phyloP scores from a whole-genome alignment of 1,140 invertebrate species.

The Eulimnadia texana region DNA sequence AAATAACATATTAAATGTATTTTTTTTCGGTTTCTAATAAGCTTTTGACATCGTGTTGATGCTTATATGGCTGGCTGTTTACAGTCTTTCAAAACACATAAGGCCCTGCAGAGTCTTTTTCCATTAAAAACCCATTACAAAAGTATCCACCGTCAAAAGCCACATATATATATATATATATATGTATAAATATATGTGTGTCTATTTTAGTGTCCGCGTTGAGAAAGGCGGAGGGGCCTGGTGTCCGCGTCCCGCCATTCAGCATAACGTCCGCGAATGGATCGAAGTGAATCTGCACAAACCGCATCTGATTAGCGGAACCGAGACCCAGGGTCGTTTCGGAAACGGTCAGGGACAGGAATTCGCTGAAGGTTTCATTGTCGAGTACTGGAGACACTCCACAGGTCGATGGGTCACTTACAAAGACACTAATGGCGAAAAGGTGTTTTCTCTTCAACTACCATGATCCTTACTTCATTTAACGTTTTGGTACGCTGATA shows the following conservation, averaged over 20 bases:
- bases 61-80: no score
- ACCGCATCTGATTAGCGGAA: conserved; percentile 42
- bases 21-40: no score
- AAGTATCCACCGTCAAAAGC: no score
- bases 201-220: conserved; percentile 33
- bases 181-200: background rate
- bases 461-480: background rate
- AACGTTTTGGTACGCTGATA: conserved; percentile 26
- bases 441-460: background rate
- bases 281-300: conserved; percentile 40
- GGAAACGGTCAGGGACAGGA: conserved; percentile 42
- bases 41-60: no score
- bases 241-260: conserved; percentile 33
- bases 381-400: conserved; percentile 34
- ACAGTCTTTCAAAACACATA: no score
- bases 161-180: background rate
- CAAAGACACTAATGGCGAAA: conserved; percentile 6
- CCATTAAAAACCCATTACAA: no score
- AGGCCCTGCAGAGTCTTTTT: no score
- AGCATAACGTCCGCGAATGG: conserved; percentile 32
- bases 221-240: conserved; percentile 42
- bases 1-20: no score
- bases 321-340: conserved; percentile 43
- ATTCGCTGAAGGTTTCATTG: conserved; percentile 34
- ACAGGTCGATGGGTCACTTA: conserved; percentile 10